phyloP scores from a whole-genome alignment of 2,113 vertebrate species.

The Calypte anna region DNA sequence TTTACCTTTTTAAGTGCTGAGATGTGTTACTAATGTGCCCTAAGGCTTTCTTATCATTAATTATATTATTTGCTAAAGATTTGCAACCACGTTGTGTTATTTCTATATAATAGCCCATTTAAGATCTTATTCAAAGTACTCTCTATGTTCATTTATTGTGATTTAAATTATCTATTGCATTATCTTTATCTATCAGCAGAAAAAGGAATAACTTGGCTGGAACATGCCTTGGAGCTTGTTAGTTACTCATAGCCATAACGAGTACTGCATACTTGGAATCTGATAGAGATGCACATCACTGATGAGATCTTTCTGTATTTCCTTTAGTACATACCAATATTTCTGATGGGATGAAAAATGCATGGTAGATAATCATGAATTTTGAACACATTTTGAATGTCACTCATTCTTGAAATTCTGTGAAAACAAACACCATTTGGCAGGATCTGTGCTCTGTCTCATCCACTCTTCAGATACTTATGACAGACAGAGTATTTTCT shows the following conservation, averaged over 20 bases:
- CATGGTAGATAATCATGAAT: neutral
- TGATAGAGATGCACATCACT: neutral
- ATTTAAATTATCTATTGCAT: neutral
- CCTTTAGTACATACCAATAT: neutral
- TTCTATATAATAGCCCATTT: neutral
- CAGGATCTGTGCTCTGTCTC: neutral
- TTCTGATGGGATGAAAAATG: neutral
- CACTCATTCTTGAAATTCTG: neutral
- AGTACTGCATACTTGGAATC: neutral
- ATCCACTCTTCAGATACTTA: neutral
- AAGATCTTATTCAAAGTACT: conserved; percentile 15
- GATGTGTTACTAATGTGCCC: neutral
- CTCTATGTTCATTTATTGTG: neutral
- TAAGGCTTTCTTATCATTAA: neutral
- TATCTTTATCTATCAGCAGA: conserved; percentile 12
- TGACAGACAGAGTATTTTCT: neutral
- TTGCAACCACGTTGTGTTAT: neutral
- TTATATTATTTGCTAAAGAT: neutral
- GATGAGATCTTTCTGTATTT: neutral
- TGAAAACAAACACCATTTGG: neutral
- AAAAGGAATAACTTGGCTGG: neutral
- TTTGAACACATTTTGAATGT: neutral
- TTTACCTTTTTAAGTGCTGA: neutral
- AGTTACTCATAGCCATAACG: neutral
- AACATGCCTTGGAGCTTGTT: neutral